Evolutionary conservation across 2,888 invertebrate species (phyloP), one percentile per base, ranked within the genome.

Genomic region (Ischnura elegans): DNA sequence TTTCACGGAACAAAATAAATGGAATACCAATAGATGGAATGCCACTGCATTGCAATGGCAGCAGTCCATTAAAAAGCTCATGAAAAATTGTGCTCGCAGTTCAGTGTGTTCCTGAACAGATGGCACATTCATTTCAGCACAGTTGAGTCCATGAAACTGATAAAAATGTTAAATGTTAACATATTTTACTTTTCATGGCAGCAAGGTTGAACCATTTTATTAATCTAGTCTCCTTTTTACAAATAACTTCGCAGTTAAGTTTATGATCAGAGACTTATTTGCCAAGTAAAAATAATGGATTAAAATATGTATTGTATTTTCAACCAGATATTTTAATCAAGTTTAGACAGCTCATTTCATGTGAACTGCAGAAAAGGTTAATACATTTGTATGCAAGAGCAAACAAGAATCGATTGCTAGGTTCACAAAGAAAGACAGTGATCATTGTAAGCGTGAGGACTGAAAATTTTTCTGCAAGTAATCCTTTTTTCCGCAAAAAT

Each of bases 151-250:
- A 76, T 76, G 76, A 25, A 76, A 76, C 76, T 76, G 4, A 76
- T 76, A n/a, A 36, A 36, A 76, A 76, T 76, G 3, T 36, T 36
- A 13, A 76, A 0, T 76, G 29, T 36, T 76, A 13, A 76, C 2
- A 10, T 8, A 16, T 36, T 36, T 76, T 36, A 76, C 36, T 76
- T 36, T 36, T 25, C 76, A 36, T 76, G 76, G 36, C 29, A 76
- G 2, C 10, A 36, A 76, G 36, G 8, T 76, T 76, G 8, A 13
- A 76, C 8, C 29, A 29, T 36, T 76, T 36, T 36, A 36, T 76
- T 36, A 36, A 76, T 76, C 76, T 76, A 76, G 76, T 76, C 76
- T 36, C 76, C 29, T 36, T n/a, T 36, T 76, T 76, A 76, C 76
- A 76, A 76, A 36, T 76, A 76, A 36, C 76, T 76, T 76, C 36